These are phyloP conservation scores for Thomomys bottae DNA, from an alignment of 2,113 vertebrate genomes.

Conservation along the genomic window DNA sequence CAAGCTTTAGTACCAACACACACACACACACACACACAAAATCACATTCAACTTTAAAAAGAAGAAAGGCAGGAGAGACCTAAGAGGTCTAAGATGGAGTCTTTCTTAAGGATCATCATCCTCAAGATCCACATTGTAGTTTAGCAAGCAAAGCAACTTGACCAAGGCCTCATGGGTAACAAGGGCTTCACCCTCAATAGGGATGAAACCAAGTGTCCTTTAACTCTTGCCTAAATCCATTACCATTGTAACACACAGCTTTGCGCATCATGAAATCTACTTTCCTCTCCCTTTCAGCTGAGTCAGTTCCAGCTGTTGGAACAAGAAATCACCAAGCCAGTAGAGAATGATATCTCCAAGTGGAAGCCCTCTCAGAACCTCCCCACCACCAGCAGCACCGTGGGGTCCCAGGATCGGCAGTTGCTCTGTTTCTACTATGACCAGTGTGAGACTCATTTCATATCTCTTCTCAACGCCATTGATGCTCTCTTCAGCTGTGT, in stretches of 20 bases:
- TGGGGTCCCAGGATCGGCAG: constrained; percentile 89
- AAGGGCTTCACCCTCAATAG: not conserved
- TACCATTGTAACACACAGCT: not conserved
- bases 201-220: not conserved
- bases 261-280: not conserved
- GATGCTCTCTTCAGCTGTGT: constrained; percentile 95
- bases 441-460: constrained; percentile 95
- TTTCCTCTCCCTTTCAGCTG: constrained; percentile 86
- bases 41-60: no score
- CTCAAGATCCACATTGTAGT: not conserved
- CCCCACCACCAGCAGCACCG: constrained; percentile 72
- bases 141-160: not conserved
- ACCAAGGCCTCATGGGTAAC: not conserved
- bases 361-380: constrained; percentile 91
- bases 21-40: no score
- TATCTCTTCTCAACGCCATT: constrained; percentile 93
- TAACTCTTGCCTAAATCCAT: not conserved
- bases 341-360: constrained; percentile 96
- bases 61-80: not conserved
- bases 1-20: no score
- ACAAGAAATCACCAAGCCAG: constrained; percentile 95
- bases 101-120: not conserved
- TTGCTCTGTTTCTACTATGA: constrained; percentile 94
- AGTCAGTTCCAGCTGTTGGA: constrained; percentile 96
- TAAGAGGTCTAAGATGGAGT: not conserved